Evolutionary conservation across 2,888 invertebrate genomes (phyloP), one percentile per base, ranked within the genome.

Genomic region (Nomada goodeniana): DNA sequence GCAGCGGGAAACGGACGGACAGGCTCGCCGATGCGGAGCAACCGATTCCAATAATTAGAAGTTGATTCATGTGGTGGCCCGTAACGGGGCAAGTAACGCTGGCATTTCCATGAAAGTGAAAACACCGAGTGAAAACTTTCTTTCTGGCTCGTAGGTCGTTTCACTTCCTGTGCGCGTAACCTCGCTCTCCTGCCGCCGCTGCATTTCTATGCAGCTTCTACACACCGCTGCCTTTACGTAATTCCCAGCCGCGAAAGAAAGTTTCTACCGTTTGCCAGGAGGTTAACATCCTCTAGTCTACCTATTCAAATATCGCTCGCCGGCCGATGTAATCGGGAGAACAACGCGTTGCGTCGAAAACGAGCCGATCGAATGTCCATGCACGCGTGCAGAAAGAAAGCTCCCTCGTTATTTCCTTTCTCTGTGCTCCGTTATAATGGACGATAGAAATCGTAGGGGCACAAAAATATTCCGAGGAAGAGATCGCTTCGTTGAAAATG

Each of bases 151-250:
- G 84, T 86, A 89, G 88, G 91, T 91, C 93, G 91, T 93, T 93
- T 93, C 93, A 93, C 93, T 93, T 93, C 93, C 93, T 93, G 93
- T 90, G 93, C 91, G 92, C 93, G 92, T 93, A 93, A 93, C 92
- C 88, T 93, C 90, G 86, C 91, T 89, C 90, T 78, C 83, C 84
- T 63, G 75, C 71, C 79, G 60, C 68, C 85, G 87, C 85, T 90
- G 91, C 90, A 92, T 92, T 92, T 92, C 92, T 92, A 92, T 92
- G 92, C 91, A 91, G 91, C 91, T 89, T 90, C 89, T 89, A 90
- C 75, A 61, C 86, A 77, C 60, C 68, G 72, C 75, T 63, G 86
- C 84, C 81, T 93, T 93, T 93, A 93, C 92, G 92, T 93, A 93
- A 93, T 92, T 89, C 85, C 83, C 88, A 89, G 87, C 88, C 91